Percentiles rank a stretch among this genome's conserved stretches.
Conservation (phyloP, 2,888 invertebrate genomes). For the Alcis repandata region DNA sequence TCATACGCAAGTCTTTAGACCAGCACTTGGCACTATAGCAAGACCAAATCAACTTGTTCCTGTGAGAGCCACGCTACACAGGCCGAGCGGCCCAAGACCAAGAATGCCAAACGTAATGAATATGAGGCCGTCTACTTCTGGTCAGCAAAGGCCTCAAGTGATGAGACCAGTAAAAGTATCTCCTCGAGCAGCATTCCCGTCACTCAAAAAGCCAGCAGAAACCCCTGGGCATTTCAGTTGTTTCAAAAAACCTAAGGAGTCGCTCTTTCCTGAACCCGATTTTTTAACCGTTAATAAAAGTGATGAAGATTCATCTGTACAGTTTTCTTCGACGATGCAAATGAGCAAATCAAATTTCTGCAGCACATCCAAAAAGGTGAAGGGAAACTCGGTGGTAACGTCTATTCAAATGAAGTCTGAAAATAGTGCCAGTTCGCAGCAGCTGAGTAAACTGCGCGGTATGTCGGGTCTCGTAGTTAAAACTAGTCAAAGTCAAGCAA, state of each 20-base stretch:
- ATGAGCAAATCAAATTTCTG: constrained; percentile 66
- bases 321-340: constrained; percentile 65
- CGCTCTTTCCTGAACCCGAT: constrained; percentile 66
- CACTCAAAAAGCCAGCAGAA: constrained; percentile 63
- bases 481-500: constrained; percentile 69
- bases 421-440: constrained; percentile 66
- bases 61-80: constrained; percentile 55
- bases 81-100: constrained; percentile 57
- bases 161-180: constrained; percentile 70
- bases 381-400: constrained; percentile 67
- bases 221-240: constrained; percentile 72
- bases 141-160: constrained; percentile 51
- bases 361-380: constrained; percentile 66
- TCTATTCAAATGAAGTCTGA: constrained; percentile 73
- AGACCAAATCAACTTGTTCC: constrained; percentile 65
- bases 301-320: constrained; percentile 55
- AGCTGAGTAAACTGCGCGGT: constrained; percentile 68
- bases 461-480: constrained; percentile 70
- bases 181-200: constrained; percentile 59
- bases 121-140: constrained; percentile 52
- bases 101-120: constrained; percentile 59
- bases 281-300: constrained; percentile 50
- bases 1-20: constrained; percentile 51
- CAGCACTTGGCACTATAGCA: constrained; percentile 42
- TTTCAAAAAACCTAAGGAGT: constrained; percentile 79